Evolutionary conservation across 2,113 vertebrate genomes (phyloP).

Genomic region (Theropithecus gelada): DNA sequence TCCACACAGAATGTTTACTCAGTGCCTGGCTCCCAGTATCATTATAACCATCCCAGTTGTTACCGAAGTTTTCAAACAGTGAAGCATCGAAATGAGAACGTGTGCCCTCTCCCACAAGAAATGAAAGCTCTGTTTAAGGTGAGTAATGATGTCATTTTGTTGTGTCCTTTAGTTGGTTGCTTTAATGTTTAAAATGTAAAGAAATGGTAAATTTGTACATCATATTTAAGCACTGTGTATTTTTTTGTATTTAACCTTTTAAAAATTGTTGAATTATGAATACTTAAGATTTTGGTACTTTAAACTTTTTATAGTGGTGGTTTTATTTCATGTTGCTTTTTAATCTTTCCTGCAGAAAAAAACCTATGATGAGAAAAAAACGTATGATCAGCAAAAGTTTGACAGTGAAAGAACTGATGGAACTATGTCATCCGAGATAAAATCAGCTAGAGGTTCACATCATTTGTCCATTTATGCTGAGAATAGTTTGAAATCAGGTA

Average conservation of each 20-base stretch:
- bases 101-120: conserved; percentile 62
- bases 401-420: conserved; percentile 67
- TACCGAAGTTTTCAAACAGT: conserved; percentile 49
- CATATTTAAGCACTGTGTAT: not conserved
- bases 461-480: conserved; percentile 46
- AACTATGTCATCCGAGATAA: conserved; percentile 47
- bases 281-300: not conserved
- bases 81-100: conserved; percentile 63
- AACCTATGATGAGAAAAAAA: conserved; percentile 72
- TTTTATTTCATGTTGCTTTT: conserved; percentile 47
- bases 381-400: conserved; percentile 73
- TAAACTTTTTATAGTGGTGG: not conserved
- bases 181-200: not conserved
- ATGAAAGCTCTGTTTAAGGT: conserved; percentile 78
- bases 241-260: not conserved
- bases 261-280: not conserved
- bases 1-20: conserved; percentile 73
- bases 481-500: conserved; percentile 78
- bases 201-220: not conserved
- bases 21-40: conserved; percentile 59
- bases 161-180: not conserved
- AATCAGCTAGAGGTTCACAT: conserved; percentile 50
- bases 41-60: conserved; percentile 34
- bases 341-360: conserved; percentile 77
- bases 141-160: not conserved